Evolutionary conservation across 2,113 vertebrate genomes (phyloP).

Genomic region (Danionella cerebrum): DNA sequence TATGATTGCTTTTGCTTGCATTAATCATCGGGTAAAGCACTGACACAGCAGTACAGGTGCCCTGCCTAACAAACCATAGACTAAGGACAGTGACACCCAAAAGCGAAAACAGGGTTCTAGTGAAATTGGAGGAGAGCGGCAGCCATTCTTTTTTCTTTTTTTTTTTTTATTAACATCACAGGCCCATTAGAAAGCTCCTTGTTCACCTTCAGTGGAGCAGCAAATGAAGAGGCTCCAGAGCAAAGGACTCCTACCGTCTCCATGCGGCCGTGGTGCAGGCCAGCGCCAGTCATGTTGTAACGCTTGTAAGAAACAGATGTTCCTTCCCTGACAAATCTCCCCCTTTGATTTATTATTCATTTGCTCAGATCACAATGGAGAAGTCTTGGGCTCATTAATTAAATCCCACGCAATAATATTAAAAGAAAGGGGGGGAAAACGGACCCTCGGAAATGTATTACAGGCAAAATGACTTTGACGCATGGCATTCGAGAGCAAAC

Average conservation of each 20-base stretch:
- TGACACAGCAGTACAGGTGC: conserved; percentile 95
- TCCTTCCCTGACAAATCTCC: conserved; percentile 94
- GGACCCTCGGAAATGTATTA: conserved; percentile 79
- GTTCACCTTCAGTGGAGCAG: conserved; percentile 99
- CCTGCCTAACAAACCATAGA: conserved; percentile 98
- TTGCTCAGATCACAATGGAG: conserved; percentile 91
- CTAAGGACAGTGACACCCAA: conserved; percentile 96
- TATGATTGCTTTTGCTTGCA: conserved; percentile 96
- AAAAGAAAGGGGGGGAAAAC: conserved; percentile 82
- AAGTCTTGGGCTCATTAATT: conserved; percentile 96
- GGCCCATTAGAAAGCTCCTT: conserved; percentile 94
- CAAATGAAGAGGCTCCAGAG: conserved; percentile 95
- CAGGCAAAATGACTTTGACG: conserved; percentile 87
- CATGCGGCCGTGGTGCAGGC: conserved; percentile 75
- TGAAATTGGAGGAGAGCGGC: conserved; percentile 70
- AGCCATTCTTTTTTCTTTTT: conserved; percentile 50
- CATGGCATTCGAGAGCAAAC: conserved; percentile 80
- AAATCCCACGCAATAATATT: conserved; percentile 85
- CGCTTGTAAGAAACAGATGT: conserved; percentile 95
- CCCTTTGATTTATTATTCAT: conserved; percentile 96
- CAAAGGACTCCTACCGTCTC: conserved; percentile 85
- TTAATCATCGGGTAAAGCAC: conserved; percentile 98
- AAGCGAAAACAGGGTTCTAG: conserved; percentile 72
- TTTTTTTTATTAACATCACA: conserved; percentile 94
- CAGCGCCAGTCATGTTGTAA: conserved; percentile 81